Base-by-base conservation (phyloP, 1,140 invertebrate genomes). In the Zaprionus nigranus region DNA sequence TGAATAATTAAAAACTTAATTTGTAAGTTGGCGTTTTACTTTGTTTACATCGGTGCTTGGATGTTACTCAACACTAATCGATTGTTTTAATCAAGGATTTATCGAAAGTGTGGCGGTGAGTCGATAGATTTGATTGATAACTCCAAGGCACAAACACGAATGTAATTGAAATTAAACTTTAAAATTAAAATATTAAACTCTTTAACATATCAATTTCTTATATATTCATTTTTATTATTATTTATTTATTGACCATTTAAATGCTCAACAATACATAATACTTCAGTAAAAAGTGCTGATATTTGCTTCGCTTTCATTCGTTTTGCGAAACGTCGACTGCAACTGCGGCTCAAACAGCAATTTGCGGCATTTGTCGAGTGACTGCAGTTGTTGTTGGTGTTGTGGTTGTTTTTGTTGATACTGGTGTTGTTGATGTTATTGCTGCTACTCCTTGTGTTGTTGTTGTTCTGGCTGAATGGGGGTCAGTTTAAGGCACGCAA, bases 401-500 rank as follows among this genome's bases (percentile, higher is more conserved):
- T 17, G n/a, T 43, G n/a, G n/a, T 43, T 43, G n/a, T n/a, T 17
- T 6, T 43, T 43, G n/a, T n/a, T 43, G 38, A 6, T 7, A 9
- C 30, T 34, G 13, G 5, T n/a, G 38, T n/a, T n/a, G 5, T 15
- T 40, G 13, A 5, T 40, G 5, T 15, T n/a, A 0, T 38, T 38
- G 36, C 4, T 38, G 4, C 38, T 40, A 15, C 40, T 7, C 36
- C 5, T 38, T 40, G 17, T 43, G n/a, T 2, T 17, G 7, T 46
- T 46, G 43, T 20, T 49, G 9, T 20, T 22, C 24, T 17, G 1
- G 11, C 7, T 24, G 1, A 3, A 17, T 40, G 4, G 17, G 3
- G 51, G 17, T 28, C 24, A 43, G 26, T 59, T 67, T 65, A 54
- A 22, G 61, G 54, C 56, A 60, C 40, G 63, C 49, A 73, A 57